A percentile compares a stretch with the other conserved stretches of the same genome.
Conservation (phyloP, 2,113 vertebrate genomes). For the Anarhynchus alexandrinus region DNA sequence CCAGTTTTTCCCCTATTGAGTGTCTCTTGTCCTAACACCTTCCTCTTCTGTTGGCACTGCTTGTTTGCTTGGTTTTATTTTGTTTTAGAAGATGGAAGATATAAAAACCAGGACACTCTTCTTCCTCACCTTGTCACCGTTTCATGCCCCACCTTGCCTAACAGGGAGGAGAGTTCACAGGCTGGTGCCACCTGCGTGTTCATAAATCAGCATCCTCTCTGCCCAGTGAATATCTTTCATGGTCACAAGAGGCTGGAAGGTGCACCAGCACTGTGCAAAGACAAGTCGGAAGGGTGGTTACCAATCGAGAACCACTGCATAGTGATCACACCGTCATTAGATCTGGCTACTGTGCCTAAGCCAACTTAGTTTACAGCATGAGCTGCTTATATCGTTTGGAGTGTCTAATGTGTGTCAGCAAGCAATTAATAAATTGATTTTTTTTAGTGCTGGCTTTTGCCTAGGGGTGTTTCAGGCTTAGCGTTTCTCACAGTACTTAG, state of each 20-base stretch:
- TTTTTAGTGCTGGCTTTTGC: background rate
- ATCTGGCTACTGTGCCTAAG: background rate
- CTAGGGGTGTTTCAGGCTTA: background rate
- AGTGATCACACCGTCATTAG: background rate
- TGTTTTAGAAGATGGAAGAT: background rate
- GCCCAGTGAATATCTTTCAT: background rate
- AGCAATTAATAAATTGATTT: background rate
- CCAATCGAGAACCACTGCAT: background rate
- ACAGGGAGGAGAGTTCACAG: background rate
- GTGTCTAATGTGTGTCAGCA: background rate
- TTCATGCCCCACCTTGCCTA: background rate
- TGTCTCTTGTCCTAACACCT: background rate
- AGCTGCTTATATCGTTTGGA: background rate
- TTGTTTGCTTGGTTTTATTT: background rate
- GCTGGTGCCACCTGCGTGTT: background rate
- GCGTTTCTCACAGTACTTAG: background rate
- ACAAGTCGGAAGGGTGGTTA: background rate
- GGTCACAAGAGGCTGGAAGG: background rate
- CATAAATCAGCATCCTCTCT: background rate
- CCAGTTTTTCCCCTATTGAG: background rate
- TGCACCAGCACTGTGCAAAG: background rate
- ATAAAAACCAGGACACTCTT: background rate
- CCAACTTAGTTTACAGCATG: background rate
- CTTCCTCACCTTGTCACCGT: background rate
- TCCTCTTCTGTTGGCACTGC: background rate